Evolutionary conservation across 2,888 invertebrate species (phyloP), one percentile per base, ranked within the genome.

Genomic region (Phlogophora meticulosa): DNA sequence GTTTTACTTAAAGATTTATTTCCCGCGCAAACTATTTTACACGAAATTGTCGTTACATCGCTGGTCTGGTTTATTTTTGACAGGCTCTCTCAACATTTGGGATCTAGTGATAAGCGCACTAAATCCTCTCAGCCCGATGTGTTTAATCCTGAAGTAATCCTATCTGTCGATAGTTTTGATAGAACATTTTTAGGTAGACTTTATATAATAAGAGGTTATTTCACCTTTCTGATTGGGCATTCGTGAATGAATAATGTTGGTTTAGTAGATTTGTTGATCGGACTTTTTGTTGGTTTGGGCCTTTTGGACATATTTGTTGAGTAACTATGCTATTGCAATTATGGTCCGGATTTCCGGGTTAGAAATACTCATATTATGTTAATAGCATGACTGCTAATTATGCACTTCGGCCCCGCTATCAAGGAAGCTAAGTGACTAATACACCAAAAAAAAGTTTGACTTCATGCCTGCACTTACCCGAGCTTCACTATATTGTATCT

Each of bases 51-150:
- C 53, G 42, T 49, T 62, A 59, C 60, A 45, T 59, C 45, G 49
- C 10, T 56, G 45, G 45, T 68, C 40, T 65, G 72, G 59, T 81
- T 76, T 83, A 83, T 74, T 81, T 83, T 83, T 82, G 79, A 69
- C 76, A 76, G 67, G 72, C 71, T 71, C 83, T 78, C 61, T 71
- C 57, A 64, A 76, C 81, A 65, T 83, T 82, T 79, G 61, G 76
- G 79, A 65, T 81, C 57, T 46, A 56, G 45, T 74, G 81, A 75
- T 81, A 83, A 82, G 83, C 60, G 56, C 68, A 75, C 55, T 72
- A 68, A 82, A 82, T 74, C 83, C 76, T 74, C 66, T 69, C 51
- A 40, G 52, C 22, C 46, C 38, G 68, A 67, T 70, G 70, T 74
- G 36, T 74, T 76, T 78, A 81, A 83, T 78, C 72, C 70, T 64